Conservation (phyloP, 1,140 invertebrate species). For the Polypedilum pembai region DNA sequence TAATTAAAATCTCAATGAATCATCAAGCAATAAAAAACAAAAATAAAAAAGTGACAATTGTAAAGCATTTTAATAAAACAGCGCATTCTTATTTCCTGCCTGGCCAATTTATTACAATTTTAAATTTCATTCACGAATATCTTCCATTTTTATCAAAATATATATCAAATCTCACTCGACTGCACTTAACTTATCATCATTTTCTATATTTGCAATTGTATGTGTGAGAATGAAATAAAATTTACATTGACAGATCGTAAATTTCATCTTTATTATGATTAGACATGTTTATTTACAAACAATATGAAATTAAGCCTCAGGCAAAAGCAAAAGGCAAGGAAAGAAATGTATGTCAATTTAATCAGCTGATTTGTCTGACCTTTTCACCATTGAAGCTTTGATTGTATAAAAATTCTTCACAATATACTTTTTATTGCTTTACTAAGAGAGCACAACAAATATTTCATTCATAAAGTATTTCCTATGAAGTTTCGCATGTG, state of each 20-base stretch:
- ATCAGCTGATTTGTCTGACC: constrained; percentile 24
- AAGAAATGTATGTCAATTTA: constrained; percentile 13
- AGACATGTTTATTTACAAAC: constrained; percentile 24
- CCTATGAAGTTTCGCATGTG: background rate
- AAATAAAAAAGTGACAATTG: no score
- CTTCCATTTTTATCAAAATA: background rate
- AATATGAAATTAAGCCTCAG: background rate
- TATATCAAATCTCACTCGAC: background rate
- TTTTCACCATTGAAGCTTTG: background rate
- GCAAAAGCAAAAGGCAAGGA: background rate
- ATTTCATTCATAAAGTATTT: constrained; percentile 18
- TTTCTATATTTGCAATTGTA: background rate
- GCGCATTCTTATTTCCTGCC: background rate
- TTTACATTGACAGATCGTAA: background rate
- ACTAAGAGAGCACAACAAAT: background rate
- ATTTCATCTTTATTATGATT: constrained; percentile 17
- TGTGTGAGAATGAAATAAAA: no score
- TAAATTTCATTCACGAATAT: background rate
- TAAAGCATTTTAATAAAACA: no score
- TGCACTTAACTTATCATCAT: constrained; percentile 1
- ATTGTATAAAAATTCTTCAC: no score
- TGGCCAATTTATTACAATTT: background rate
- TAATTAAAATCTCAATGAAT: no score
- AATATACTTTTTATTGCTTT: background rate
- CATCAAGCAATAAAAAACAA: no score